Evolutionary conservation across 2,113 vertebrate species (phyloP).

Genomic region (Myrmecophaga tridactyla): DNA sequence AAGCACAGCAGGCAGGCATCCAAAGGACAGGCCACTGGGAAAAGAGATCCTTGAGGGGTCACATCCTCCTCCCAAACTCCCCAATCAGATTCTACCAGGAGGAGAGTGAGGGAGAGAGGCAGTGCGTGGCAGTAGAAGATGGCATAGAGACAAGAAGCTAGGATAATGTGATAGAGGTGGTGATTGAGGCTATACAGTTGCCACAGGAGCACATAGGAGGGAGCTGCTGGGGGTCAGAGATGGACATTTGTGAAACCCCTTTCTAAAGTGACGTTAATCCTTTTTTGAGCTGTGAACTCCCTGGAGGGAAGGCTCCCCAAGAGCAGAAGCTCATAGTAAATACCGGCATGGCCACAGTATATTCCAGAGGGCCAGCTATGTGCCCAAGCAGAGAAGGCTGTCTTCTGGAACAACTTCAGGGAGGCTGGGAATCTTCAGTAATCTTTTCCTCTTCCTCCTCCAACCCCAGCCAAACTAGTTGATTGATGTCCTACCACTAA

Average conservation of each 20-base stretch:
- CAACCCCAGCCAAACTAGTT: background rate
- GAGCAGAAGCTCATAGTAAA: background rate
- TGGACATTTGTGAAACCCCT: background rate
- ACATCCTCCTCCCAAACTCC: background rate
- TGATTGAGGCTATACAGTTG: background rate
- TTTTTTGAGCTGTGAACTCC: background rate
- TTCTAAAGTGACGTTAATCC: background rate
- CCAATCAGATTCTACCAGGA: background rate
- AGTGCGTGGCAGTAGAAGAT: background rate
- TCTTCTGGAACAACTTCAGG: background rate
- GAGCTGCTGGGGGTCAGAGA: background rate
- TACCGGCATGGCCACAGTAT: background rate
- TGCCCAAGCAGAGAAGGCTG: background rate
- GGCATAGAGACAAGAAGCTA: background rate
- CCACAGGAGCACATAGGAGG: too few species aligned
- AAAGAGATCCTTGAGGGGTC: background rate
- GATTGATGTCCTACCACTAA: background rate
- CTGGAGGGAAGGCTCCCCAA: too few species aligned
- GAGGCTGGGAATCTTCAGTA: background rate
- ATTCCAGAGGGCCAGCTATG: background rate
- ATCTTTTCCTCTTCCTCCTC: background rate
- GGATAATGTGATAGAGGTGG: background rate
- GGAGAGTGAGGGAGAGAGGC: background rate
- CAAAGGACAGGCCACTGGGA: background rate
- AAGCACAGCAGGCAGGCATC: background rate